Evolutionary conservation across 2,113 vertebrate species (phyloP).

Genomic region (Pandion haliaetus): DNA sequence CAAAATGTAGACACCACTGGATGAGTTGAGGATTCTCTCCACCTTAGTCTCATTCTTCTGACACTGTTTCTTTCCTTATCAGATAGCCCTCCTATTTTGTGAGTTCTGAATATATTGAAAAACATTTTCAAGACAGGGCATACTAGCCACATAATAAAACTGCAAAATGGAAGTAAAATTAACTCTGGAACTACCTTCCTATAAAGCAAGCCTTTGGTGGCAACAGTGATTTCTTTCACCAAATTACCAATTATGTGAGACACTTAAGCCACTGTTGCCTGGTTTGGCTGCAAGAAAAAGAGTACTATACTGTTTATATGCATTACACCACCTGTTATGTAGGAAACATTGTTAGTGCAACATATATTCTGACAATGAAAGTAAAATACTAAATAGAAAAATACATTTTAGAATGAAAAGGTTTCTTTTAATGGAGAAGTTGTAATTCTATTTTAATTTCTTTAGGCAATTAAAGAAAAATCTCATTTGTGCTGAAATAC

Average conservation of each 20-base stretch:
- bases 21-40: background rate
- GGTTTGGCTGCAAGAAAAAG: background rate
- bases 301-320: background rate
- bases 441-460: background rate
- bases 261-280: background rate
- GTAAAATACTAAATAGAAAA: background rate
- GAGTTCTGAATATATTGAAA: background rate
- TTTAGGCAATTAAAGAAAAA: background rate
- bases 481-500: background rate
- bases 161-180: background rate
- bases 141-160: background rate
- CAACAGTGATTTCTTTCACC: background rate
- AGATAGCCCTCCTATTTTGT: background rate
- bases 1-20: background rate
- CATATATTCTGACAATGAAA: background rate
- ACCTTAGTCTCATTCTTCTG: background rate
- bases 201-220: background rate
- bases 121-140: background rate
- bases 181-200: background rate
- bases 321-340: background rate
- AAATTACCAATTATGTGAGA: background rate
- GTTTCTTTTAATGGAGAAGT: background rate
- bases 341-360: background rate
- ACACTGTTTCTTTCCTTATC: background rate
- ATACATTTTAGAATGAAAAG: background rate